Conservation (phyloP, 2,113 vertebrate species). For the Callipepla squamata region DNA sequence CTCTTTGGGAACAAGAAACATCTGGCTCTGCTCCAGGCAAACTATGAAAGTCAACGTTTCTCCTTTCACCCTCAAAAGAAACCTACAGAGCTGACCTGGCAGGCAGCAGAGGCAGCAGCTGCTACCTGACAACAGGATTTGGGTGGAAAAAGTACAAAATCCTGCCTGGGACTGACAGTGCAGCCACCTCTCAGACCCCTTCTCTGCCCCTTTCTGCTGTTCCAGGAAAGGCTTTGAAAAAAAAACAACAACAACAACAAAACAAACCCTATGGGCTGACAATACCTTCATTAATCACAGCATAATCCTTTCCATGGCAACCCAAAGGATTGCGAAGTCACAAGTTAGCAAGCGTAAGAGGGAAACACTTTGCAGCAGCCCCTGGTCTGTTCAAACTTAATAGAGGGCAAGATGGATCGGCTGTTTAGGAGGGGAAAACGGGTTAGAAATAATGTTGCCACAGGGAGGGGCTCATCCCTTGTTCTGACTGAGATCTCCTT, state of each 20-base stretch:
- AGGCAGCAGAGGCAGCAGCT: not conserved
- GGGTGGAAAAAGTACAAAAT: not conserved
- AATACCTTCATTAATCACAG: conserved; percentile 71
- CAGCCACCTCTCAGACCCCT: not conserved
- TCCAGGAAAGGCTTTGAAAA: conserved; percentile 45
- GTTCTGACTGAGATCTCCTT: not conserved
- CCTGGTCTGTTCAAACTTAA: not conserved
- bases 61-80: not conserved
- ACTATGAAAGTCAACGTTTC: not conserved
- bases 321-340: conserved; percentile 70
- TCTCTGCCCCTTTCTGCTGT: not conserved
- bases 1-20: not conserved
- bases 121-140: not conserved
- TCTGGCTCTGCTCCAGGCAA: not conserved
- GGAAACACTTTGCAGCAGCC: conserved; percentile 20
- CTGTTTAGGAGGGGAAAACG: not conserved
- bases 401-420: fast-evolving
- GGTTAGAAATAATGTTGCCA: not conserved
- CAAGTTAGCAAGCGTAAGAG: conserved; percentile 67
- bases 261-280: conserved; percentile 32
- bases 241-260: not conserved
- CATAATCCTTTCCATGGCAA: conserved; percentile 77
- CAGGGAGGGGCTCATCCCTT: not conserved
- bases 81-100: not conserved
- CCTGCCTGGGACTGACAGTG: not conserved